A percentile compares a stretch with the other conserved stretches of the same genome.
phyloP scores from a whole-genome alignment of 2,113 vertebrate genomes.

The Peromyscus leucopus region DNA sequence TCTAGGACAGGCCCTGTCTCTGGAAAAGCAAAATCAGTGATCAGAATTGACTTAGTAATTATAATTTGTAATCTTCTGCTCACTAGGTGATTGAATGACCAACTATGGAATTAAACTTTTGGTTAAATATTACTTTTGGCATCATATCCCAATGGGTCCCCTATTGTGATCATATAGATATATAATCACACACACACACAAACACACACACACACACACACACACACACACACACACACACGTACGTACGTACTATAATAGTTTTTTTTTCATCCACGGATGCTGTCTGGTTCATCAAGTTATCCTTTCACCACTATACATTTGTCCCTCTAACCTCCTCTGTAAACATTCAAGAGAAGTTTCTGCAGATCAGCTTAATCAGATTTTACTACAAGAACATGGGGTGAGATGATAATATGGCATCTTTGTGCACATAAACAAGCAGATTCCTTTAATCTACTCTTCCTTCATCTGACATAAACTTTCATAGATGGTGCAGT shows the following conservation, averaged over 20 bases:
- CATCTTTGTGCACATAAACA: constrained; percentile 38
- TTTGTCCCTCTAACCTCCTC: background rate
- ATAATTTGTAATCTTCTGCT: constrained; percentile 49
- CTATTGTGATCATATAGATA: background rate
- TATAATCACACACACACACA: background rate
- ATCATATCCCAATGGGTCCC: background rate
- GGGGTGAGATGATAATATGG: constrained; percentile 17
- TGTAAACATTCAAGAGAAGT: constrained; percentile 36
- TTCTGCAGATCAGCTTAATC: constrained; percentile 59
- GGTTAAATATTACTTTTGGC: constrained; percentile 14
- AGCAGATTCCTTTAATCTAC: constrained; percentile 76
- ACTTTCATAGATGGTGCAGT: constrained; percentile 81
- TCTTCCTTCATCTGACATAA: constrained; percentile 75
- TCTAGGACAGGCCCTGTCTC: background rate
- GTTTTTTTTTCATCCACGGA: background rate
- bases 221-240: background rate
- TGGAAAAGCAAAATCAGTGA: background rate
- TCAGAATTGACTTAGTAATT: constrained; percentile 23
- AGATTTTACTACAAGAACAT: constrained; percentile 30
- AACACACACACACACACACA: background rate
- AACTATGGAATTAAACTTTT: constrained; percentile 46
- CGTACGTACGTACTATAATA: no score
- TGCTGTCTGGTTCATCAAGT: background rate
- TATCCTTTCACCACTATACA: background rate
- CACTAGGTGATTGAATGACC: constrained; percentile 6